Evolutionary conservation across 2,888 invertebrate species (phyloP).

Genomic region (Lasioglossum morio): DNA sequence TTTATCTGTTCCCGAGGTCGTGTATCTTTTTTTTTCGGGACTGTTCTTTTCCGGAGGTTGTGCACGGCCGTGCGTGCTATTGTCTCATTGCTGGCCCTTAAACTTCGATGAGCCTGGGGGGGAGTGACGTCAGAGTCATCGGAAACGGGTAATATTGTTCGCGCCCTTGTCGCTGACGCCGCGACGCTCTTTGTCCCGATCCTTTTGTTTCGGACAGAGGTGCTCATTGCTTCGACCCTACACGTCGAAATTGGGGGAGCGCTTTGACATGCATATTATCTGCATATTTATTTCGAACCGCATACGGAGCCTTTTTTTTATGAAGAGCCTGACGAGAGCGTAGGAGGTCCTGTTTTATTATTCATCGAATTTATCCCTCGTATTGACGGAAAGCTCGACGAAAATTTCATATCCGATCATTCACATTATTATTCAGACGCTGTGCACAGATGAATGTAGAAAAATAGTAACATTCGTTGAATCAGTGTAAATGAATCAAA

Average conservation of each 20-base stretch:
- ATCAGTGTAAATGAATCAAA: no score
- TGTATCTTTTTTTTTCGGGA: no score
- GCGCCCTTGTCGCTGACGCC: conserved; percentile 1
- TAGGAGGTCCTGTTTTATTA: not conserved
- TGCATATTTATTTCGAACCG: not conserved
- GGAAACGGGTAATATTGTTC: conserved; percentile 37
- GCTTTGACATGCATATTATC: not conserved
- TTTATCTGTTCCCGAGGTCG: no score
- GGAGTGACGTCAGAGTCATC: conserved; percentile 33
- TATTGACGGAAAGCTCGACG: not conserved
- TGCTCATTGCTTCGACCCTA: not conserved
- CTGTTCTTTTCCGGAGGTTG: conserved; percentile 2
- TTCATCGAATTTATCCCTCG: not conserved
- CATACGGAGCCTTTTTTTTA: not conserved
- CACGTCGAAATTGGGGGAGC: not conserved
- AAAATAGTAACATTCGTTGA: not conserved
- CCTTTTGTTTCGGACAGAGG: not conserved
- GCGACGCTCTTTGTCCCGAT: not conserved
- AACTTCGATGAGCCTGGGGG: conserved; percentile 37
- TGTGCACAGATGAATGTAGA: not conserved
- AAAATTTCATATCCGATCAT: not conserved
- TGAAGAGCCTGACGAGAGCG: no score
- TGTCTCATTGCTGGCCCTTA: conserved; percentile 31
- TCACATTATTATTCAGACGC: no score
- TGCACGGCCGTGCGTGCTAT: not conserved